Evolutionary conservation across 2,888 invertebrate species (phyloP).

Genomic region (Phragmatobia fuliginosa): DNA sequence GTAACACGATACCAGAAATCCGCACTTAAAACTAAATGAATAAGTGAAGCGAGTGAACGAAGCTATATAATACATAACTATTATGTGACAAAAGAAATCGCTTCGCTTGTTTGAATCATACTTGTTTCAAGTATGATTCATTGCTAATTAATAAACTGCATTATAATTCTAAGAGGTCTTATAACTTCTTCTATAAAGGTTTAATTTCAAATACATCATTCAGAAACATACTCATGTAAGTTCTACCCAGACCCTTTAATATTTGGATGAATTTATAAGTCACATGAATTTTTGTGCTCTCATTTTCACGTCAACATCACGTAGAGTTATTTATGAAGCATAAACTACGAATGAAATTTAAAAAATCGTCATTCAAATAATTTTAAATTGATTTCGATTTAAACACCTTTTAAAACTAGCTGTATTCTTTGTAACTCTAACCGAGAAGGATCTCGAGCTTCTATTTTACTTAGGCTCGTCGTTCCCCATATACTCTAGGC

Average conservation of each 20-base stretch:
- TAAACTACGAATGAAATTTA: neutral
- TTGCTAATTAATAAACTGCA: neutral
- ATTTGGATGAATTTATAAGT: neutral
- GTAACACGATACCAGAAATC: no score
- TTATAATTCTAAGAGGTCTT: neutral
- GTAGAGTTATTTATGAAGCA: neutral
- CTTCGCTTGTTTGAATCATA: neutral
- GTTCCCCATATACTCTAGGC: neutral
- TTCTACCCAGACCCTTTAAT: neutral
- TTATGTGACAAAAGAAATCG: neutral
- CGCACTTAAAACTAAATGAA: neutral
- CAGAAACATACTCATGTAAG: neutral
- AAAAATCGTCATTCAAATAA: neutral
- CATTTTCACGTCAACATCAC: neutral
- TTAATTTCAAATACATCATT: neutral
- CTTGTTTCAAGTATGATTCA: no score
- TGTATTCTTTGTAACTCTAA: neutral
- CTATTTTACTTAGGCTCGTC: neutral
- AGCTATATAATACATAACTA: no score
- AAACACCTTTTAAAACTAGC: neutral
- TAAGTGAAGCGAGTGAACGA: no score
- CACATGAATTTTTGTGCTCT: neutral
- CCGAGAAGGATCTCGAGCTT: neutral
- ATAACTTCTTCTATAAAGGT: neutral
- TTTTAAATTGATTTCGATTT: no score